Evolutionary conservation across 1,140 invertebrate genomes (phyloP).

Genomic region (Rhynchophorus ferrugineus): DNA sequence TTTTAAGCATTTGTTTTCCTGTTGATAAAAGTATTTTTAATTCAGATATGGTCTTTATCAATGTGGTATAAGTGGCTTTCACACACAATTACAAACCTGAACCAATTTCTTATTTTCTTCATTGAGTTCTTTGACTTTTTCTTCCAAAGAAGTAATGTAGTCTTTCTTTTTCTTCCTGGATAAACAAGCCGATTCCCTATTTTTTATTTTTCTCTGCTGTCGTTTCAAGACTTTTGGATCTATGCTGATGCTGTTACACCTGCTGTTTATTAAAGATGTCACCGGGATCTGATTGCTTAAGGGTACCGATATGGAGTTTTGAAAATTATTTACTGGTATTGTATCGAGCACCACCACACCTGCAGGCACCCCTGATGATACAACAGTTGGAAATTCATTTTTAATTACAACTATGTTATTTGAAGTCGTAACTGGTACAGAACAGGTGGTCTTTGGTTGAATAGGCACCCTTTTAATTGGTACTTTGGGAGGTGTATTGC

Average conservation of each 20-base stretch:
- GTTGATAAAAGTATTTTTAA: constrained; percentile 20
- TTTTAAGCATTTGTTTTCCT: constrained; percentile 32
- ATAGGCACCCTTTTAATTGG: constrained; percentile 24
- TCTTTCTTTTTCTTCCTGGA: constrained; percentile 90
- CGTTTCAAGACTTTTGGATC: constrained; percentile 60
- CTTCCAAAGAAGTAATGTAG: constrained; percentile 73
- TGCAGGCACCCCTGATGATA: not conserved
- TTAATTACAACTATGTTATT: constrained; percentile 27
- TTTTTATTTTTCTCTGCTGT: constrained; percentile 87
- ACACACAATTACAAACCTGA: constrained; percentile 47
- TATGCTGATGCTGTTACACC: constrained; percentile 15
- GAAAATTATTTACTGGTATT: constrained; percentile 11
- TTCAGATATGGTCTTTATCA: not conserved
- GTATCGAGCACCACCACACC: constrained; percentile 31
- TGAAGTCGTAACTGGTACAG: constrained; percentile 14
- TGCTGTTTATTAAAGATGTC: constrained; percentile 17
- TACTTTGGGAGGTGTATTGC: constrained; percentile 9
- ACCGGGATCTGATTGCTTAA: constrained; percentile 12
- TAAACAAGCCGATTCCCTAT: constrained; percentile 79
- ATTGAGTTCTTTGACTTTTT: constrained; percentile 58
- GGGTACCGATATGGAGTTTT: constrained; percentile 1
- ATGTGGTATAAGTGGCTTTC: not conserved
- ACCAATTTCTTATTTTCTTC: constrained; percentile 66
- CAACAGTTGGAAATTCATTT: constrained; percentile 16
- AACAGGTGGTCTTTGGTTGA: constrained; percentile 22